Evolutionary conservation across 2,113 vertebrate genomes (phyloP).

Genomic region (Anas platyrhynchos): DNA sequence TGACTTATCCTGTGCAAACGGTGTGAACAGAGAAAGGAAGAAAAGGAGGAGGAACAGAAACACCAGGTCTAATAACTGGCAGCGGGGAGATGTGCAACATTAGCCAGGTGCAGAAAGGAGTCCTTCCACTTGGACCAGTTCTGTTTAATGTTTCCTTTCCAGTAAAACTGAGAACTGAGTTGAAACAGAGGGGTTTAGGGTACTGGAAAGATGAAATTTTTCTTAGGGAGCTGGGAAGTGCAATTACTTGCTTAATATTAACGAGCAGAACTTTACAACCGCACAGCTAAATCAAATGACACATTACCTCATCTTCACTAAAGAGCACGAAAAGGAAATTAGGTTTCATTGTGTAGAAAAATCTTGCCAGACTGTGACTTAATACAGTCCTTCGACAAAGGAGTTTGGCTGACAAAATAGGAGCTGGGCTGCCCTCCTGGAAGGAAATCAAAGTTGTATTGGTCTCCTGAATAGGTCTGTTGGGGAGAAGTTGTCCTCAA

Average conservation of each 20-base stretch:
- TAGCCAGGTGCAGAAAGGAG: background rate
- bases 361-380: background rate
- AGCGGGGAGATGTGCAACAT: background rate
- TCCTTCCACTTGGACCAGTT: background rate
- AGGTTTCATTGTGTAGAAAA: background rate
- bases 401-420: background rate
- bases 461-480: background rate
- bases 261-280: background rate
- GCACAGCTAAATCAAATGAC: background rate
- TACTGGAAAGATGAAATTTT: background rate
- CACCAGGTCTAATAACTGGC: background rate
- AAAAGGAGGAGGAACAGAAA: background rate
- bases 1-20: background rate
- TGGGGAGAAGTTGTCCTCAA: background rate
- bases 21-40: background rate
- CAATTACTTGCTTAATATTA: background rate
- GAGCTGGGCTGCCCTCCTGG: background rate
- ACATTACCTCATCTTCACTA: background rate
- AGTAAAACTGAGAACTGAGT: background rate
- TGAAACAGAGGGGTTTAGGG: background rate
- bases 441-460: background rate
- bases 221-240: background rate
- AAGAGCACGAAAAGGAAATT: background rate
- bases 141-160: background rate
- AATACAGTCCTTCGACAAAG: background rate